Base-by-base conservation (phyloP, 1,140 invertebrate species). In the Bombus ignitus region DNA sequence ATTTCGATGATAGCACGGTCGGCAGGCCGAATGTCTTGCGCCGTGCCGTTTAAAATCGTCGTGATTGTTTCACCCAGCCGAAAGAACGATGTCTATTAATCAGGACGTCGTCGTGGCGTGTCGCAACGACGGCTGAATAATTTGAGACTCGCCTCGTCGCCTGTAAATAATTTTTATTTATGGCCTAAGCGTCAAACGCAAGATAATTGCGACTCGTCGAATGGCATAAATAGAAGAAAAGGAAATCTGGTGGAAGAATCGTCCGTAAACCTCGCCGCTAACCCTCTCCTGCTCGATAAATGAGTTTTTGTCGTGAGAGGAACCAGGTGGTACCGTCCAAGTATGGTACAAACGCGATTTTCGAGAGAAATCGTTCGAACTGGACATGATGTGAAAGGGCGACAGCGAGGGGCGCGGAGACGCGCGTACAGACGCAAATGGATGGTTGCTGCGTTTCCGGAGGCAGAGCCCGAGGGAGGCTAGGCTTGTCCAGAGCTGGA, bases 1-100 rank as follows among this genome's bases (percentile, higher is more conserved):
- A 85, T 87, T 68, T 86, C 70, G 79, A 65, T 68, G 89, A 90
- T 86, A 25, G 83, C 78, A 71, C 79, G 74, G 37, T 15, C 65
- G 47, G 47, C 57, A 3, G 47, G 22, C 71, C 25, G 57, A 65
- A 66, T 76, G 81, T 81, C 47, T 53, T 53, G 59, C 28, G 28
- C 28, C 10, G 28, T n/a, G 59, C 10, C 10, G 59, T 62, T 13
- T 62, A 62, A 28, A 62, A 62, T 62, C 59, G 6, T 53, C 47
- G 18, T 0, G 47, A 18, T 22, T 8, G 47, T 44, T 44, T n/a
- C 37, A 5, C 18, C 42, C 15, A 6, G 3, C 5, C 15, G 22
- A 25, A 75, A 25, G n/a, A 35, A 35, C 10, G 15, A 53, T 0
- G 6, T 53, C 47, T 53, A 22, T 53, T 22, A 53, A 53, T 53